Percentiles rank a stretch among this genome's conserved stretches.
These are phyloP conservation scores for Megalopta genalis DNA, from an alignment of 1,140 invertebrate species.

Conservation along the genomic window DNA sequence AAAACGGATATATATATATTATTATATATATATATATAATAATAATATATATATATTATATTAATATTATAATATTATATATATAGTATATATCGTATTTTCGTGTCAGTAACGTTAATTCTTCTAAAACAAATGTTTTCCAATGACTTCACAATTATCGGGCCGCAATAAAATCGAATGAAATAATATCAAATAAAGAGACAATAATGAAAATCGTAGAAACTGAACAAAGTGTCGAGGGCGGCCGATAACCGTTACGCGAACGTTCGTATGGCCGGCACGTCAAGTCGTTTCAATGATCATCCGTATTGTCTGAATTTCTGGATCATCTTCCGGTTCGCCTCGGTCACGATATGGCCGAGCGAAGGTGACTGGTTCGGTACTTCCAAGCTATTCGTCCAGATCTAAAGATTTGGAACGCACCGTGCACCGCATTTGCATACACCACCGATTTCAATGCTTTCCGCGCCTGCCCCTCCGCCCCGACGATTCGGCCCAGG, in stretches of 20 bases:
- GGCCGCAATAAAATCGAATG: too few species aligned
- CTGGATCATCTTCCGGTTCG: slow-evolving; percentile 39
- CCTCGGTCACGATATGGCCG: slow-evolving; percentile 30
- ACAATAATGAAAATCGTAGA: neutral
- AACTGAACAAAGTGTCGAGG: neutral
- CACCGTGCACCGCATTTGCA: slow-evolving; percentile 70
- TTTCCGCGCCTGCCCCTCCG: slow-evolving; percentile 30
- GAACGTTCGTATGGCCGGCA: neutral
- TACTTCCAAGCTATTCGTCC: slow-evolving; percentile 55
- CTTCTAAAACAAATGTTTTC: too few species aligned
- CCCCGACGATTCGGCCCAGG: slow-evolving; percentile 19
- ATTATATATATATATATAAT: too few species aligned
- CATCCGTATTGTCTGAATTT: slow-evolving; percentile 24
- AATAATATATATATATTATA: too few species aligned
- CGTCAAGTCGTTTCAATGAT: neutral
- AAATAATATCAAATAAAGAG: too few species aligned
- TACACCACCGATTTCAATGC: slow-evolving; percentile 74
- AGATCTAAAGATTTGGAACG: slow-evolving; percentile 67
- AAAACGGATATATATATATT: too few species aligned
- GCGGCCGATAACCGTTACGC: neutral
- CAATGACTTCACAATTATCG: too few species aligned
- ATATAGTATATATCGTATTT: too few species aligned
- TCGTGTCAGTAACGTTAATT: too few species aligned
- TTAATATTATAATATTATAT: too few species aligned
- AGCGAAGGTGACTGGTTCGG: slow-evolving; percentile 29